Percentiles rank a stretch among this genome's conserved stretches.
phyloP scores from a whole-genome alignment of 1,140 invertebrate genomes.

The Akabosia matsudoensis region DNA sequence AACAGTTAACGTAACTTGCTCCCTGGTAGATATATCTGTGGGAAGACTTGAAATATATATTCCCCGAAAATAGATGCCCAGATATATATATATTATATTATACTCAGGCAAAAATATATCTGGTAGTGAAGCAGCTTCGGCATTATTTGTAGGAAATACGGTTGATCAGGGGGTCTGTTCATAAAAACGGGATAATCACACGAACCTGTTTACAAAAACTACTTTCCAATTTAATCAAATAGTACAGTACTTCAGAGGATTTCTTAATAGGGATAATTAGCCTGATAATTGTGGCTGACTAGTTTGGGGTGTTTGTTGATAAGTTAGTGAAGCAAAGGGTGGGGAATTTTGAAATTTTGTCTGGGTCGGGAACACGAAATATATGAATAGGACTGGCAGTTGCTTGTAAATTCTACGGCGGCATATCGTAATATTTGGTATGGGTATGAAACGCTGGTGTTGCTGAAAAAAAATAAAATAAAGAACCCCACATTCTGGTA shows the following conservation, averaged over 20 bases:
- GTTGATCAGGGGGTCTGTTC: not conserved
- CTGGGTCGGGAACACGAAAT: not conserved
- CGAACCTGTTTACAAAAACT: too few species aligned
- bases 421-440: not conserved
- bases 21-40: too few species aligned
- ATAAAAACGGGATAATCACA: not conserved
- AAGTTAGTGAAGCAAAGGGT: not conserved
- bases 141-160: not conserved
- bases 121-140: not conserved
- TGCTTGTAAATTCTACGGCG: conserved; percentile 3
- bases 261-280: not conserved
- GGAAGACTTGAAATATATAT: too few species aligned
- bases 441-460: conserved; percentile 14
- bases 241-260: too few species aligned
- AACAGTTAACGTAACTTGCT: too few species aligned
- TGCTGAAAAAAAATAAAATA: not conserved
- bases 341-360: not conserved
- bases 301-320: not conserved
- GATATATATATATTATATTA: not conserved
- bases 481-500: not conserved
- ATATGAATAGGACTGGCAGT: not conserved
- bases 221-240: too few species aligned
- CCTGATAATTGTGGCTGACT: not conserved
- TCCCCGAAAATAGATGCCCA: too few species aligned
- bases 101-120: not conserved